A percentile compares a stretch with the other conserved stretches of the same genome.
Conservation (phyloP, 2,888 invertebrate genomes). For the Cheilosia scutellata region DNA sequence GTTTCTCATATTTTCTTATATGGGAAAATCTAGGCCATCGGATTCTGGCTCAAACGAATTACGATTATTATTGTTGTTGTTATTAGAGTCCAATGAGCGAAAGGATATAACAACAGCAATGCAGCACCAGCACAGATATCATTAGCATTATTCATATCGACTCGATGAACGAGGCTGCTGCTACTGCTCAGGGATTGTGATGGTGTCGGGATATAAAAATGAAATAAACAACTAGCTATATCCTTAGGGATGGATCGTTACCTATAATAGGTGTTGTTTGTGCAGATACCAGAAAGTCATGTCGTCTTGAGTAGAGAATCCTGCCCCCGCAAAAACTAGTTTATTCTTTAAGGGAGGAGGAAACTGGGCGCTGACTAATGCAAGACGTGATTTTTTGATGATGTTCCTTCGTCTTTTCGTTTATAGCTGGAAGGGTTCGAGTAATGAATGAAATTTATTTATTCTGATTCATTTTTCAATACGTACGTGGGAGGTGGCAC, state of each 20-base stretch:
- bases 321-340: constrained; percentile 1
- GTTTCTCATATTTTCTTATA: not conserved
- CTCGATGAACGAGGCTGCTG: not conserved
- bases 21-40: constrained; percentile 4
- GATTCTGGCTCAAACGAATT: constrained; percentile 55
- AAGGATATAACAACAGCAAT: not conserved
- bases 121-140: not conserved
- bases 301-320: constrained; percentile 15
- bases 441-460: constrained; percentile 20
- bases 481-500: not conserved
- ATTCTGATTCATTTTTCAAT: not conserved
- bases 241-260: constrained; percentile 11
- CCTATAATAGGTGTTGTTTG: constrained; percentile 2
- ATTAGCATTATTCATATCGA: constrained; percentile 29
- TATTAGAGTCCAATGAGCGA: constrained; percentile 50
- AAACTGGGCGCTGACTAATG: not conserved
- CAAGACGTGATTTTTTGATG: constrained; percentile 17
- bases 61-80: constrained; percentile 45
- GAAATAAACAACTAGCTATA: constrained; percentile 10
- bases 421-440: constrained; percentile 21
- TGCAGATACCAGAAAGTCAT: not conserved
- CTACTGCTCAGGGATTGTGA: not conserved
- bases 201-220: constrained; percentile 12
- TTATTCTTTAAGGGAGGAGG: not conserved
- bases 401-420: constrained; percentile 1